phyloP scores from a whole-genome alignment of 2,888 invertebrate genomes.

The Agonopterix subpropinquella region DNA sequence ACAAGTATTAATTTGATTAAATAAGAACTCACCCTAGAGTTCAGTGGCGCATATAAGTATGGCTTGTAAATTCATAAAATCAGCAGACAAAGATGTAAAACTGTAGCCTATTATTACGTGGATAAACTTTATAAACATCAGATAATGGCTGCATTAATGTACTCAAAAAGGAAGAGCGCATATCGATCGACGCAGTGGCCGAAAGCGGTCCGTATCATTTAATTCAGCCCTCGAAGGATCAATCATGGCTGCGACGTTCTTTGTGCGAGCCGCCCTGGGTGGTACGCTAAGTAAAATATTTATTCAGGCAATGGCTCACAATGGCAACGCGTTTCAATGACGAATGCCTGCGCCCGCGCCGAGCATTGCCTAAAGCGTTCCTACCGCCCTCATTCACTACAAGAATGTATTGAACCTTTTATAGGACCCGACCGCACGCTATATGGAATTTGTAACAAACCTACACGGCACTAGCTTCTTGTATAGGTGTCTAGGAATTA shows the following conservation, averaged over 20 bases:
- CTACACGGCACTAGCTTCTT: too few relatives aligned
- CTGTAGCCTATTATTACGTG: too few relatives aligned
- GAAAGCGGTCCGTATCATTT: slow-evolving; percentile 25
- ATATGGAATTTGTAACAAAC: too few relatives aligned
- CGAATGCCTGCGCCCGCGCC: slow-evolving; percentile 19
- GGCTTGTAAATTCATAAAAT: too few relatives aligned
- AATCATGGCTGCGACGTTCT: slow-evolving; percentile 44
- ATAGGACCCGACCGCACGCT: neutral
- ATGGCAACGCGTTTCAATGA: slow-evolving; percentile 70
- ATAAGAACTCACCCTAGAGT: too few relatives aligned
- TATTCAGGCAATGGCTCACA: slow-evolving; percentile 60
- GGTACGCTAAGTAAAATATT: slow-evolving; percentile 67
- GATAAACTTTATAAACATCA: too few relatives aligned
- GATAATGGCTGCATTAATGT: too few relatives aligned
- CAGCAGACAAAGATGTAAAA: too few relatives aligned
- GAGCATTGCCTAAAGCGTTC: slow-evolving; percentile 2
- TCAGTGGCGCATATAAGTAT: too few relatives aligned
- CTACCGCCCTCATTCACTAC: neutral
- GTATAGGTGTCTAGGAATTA: too few relatives aligned
- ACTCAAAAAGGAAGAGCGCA: neutral
- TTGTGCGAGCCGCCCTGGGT: slow-evolving; percentile 61
- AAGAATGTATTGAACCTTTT: neutral
- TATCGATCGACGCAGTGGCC: slow-evolving; percentile 7
- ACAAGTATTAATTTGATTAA: too few relatives aligned
- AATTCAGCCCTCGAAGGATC: slow-evolving; percentile 62